phyloP scores from a whole-genome alignment of 2,797 vertebrate genomes.

The Nannoperca obscura region DNA sequence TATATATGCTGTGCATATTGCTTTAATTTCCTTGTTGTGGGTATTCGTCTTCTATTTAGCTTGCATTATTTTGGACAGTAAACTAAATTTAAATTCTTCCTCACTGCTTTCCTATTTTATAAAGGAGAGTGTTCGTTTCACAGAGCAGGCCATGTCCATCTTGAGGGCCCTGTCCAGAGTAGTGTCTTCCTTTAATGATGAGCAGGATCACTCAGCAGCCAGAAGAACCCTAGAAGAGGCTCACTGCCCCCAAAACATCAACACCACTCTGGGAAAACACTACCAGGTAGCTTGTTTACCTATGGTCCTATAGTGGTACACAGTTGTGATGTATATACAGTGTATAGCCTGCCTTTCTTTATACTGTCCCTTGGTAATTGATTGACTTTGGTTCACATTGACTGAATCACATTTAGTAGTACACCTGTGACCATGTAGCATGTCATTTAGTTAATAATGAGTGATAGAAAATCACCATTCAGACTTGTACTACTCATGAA shows the following conservation, averaged over 20 bases:
- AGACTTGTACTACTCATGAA: not conserved
- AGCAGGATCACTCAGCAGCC: conserved; percentile 73
- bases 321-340: not conserved
- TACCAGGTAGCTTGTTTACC: conserved; percentile 79
- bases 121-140: conserved; percentile 91
- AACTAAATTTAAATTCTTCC: conserved; percentile 1
- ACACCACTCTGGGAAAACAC: conserved; percentile 66
- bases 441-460: not conserved
- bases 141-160: conserved; percentile 84
- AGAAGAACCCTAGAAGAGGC: conserved; percentile 79
- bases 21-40: not conserved
- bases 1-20: not conserved
- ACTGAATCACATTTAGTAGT: not conserved
- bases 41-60: not conserved
- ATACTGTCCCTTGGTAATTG: not conserved
- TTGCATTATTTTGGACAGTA: not conserved
- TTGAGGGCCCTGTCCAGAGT: conserved; percentile 86
- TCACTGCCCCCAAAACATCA: conserved; percentile 75
- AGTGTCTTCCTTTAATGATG: conserved; percentile 84
- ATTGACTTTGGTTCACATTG: not conserved
- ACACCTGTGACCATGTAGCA: not conserved
- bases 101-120: conserved; percentile 10
- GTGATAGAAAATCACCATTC: not conserved
- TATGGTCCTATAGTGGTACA: not conserved
- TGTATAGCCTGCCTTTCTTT: not conserved